Evolutionary conservation across 1,140 invertebrate genomes (phyloP), one percentile per base, ranked within the genome.

Genomic region (Episyrphus balteatus): DNA sequence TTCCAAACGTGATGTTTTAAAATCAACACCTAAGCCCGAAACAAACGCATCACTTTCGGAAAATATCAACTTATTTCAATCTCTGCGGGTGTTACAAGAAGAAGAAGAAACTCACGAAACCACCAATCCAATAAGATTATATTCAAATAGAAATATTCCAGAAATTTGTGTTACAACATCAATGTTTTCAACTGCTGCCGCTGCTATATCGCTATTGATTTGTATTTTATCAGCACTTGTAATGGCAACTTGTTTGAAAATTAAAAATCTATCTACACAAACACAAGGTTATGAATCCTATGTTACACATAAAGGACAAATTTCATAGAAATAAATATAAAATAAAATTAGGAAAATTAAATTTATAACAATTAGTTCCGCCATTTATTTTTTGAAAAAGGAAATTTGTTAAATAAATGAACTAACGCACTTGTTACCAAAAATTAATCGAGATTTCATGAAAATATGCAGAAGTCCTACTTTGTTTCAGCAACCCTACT

Each of bases 61-160:
- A 69, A 92, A 91, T 60, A 80, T 92, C 6, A 91, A 84, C 58
- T 75, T 93, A 12, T 92, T 90, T 69, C 88, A 92, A 67, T 88
- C 88, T 1, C 66, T 93, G 14, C 74, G 87, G 53, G 90, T 92
- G 7, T 69, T 91, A 45, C 88, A 91, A 60, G 88, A 92, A 61
- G 87, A 86, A 0, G 86, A 90, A 64, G 76, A 76, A 12, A 80
- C 84, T 39, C 78, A 82, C 2, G 76, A 82, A 53, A 63, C 58
- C 46, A 52, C 69, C 17, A 58, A 63, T 42, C 49, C 51, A 9
- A 50, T 55, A 46, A 51, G 51, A 5, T 55, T 52, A 51, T 26
- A 61, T 52, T 44, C 65, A 73, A 70, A 60, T 15, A 48, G 59
- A 18, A 33, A 55, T 44, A 75, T 74, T 0, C 73, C 76, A 48